Evolutionary conservation across 1,140 invertebrate species (phyloP).

Genomic region (Aradophagus sp.): DNA sequence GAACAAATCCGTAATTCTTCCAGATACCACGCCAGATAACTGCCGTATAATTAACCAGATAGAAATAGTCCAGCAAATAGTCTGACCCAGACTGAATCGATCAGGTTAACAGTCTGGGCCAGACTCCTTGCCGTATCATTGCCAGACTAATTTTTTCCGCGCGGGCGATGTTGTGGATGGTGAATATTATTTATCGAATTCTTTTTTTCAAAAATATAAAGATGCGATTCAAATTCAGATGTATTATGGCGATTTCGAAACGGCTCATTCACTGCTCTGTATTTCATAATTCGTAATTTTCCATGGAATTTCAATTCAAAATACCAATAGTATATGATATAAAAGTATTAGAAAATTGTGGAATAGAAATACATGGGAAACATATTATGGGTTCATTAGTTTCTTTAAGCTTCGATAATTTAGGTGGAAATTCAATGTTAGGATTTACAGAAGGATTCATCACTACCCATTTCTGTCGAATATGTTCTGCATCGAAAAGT

Average conservation of each 20-base stretch:
- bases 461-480: slow-evolving; percentile 38
- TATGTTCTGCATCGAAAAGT: slow-evolving; percentile 10
- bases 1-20: too few species aligned
- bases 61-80: too few species aligned
- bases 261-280: slow-evolving; percentile 37
- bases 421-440: slow-evolving; percentile 28
- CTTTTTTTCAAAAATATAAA: slow-evolving; percentile 14
- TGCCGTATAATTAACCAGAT: too few species aligned
- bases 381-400: slow-evolving; percentile 31
- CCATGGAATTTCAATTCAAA: slow-evolving; percentile 36
- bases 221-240: slow-evolving; percentile 29
- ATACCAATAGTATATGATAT: slow-evolving; percentile 41
- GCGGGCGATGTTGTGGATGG: slow-evolving; percentile 37
- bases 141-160: too few species aligned
- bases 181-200: slow-evolving; percentile 5
- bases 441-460: slow-evolving; percentile 37
- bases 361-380: slow-evolving; percentile 16
- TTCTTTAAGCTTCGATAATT: slow-evolving; percentile 43
- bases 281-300: slow-evolving; percentile 47
- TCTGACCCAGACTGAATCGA: too few species aligned
- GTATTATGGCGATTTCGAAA: slow-evolving; percentile 45
- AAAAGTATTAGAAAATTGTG: slow-evolving; percentile 36
- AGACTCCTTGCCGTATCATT: too few species aligned
- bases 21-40: too few species aligned
- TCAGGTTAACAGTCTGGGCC: too few species aligned